Conservation (phyloP, 1,140 invertebrate species). For the Cylas formicarius region DNA sequence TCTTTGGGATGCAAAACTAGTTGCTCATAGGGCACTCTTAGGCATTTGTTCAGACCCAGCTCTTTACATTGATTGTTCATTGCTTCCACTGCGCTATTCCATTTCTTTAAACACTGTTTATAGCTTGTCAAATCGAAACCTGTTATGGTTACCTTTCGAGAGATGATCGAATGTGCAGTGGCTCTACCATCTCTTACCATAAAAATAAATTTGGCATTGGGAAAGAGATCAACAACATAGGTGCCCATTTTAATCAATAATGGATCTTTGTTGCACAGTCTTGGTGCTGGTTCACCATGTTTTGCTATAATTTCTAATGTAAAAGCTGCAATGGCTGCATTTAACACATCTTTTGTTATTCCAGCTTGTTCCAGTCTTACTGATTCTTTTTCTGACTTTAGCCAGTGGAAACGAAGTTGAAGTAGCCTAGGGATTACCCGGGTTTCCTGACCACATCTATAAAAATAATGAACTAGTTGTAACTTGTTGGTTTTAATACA, state of each 20-base stretch:
- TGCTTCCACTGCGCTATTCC: constrained; percentile 89
- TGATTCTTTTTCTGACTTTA: constrained; percentile 85
- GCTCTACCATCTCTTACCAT: constrained; percentile 95
- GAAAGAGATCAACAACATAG: constrained; percentile 70
- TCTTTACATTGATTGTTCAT: constrained; percentile 93
- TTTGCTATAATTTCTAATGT: constrained; percentile 93
- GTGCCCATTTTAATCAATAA: constrained; percentile 93
- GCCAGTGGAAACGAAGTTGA: constrained; percentile 87
- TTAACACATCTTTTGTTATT: constrained; percentile 84
- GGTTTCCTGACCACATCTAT: constrained; percentile 94
- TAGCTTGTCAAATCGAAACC: constrained; percentile 94
- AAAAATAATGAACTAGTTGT: constrained; percentile 32
- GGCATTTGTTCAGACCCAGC: constrained; percentile 74
- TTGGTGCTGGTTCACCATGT: constrained; percentile 87
- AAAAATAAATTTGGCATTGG: constrained; percentile 91
- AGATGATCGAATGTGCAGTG: constrained; percentile 95
- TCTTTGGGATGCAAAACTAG: constrained; percentile 87
- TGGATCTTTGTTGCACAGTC: constrained; percentile 98
- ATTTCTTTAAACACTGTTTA: constrained; percentile 88
- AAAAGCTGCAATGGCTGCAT: constrained; percentile 93
- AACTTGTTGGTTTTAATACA: not conserved
- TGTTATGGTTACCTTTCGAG: constrained; percentile 88
- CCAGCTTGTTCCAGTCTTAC: constrained; percentile 87
- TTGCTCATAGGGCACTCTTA: constrained; percentile 90
- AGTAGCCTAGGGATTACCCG: constrained; percentile 91